These are phyloP conservation scores for Cephalophus harveyi DNA, from an alignment of 2,113 vertebrate genomes.

Conservation along the genomic window DNA sequence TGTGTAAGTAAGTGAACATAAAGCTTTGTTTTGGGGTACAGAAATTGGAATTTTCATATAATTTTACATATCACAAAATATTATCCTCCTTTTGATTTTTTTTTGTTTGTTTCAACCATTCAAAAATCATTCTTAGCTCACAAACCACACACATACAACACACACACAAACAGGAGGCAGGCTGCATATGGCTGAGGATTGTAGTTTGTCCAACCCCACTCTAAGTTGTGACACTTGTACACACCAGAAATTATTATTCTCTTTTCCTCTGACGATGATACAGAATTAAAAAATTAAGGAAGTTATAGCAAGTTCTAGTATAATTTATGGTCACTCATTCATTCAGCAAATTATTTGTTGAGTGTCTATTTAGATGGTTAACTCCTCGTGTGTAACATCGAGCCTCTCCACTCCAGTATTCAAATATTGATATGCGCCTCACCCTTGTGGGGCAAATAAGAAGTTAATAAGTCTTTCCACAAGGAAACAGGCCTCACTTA, in stretches of 20 bases:
- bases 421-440: background rate
- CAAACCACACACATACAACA: background rate
- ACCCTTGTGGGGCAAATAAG: background rate
- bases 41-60: background rate
- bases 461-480: background rate
- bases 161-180: background rate
- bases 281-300: background rate
- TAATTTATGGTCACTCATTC: background rate
- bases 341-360: background rate
- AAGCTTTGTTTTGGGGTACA: background rate
- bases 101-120: constrained; percentile 1
- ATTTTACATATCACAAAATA: background rate
- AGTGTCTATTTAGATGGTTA: background rate
- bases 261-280: background rate
- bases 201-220: background rate
- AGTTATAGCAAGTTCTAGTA: background rate
- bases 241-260: background rate
- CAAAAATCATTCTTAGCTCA: background rate
- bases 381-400: background rate
- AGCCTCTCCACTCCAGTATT: background rate
- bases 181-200: background rate
- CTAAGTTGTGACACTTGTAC: background rate
- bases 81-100: background rate
- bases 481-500: background rate
- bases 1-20: background rate